These are phyloP conservation scores for Brachyptera risi DNA, from an alignment of 2,888 invertebrate species.

Conservation along the genomic window DNA sequence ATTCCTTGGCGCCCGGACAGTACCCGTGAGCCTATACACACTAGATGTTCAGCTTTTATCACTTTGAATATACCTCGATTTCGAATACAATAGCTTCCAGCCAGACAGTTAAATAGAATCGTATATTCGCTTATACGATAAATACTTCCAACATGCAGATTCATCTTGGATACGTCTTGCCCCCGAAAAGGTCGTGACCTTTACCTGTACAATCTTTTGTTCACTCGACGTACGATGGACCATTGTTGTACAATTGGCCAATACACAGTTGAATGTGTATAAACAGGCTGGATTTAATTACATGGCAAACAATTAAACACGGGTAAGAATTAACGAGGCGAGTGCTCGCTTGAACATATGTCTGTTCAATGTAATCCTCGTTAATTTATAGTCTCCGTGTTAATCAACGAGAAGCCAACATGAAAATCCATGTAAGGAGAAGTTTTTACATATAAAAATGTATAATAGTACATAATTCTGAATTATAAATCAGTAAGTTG, in stretches of 20 bases:
- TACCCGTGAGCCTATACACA: too few relatives aligned
- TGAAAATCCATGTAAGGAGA: conserved; percentile 13
- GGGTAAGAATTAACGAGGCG: conserved; percentile 17
- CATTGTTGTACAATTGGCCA: not conserved
- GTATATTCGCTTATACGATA: not conserved
- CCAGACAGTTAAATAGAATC: not conserved
- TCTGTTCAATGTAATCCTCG: not conserved
- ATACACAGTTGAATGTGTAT: not conserved
- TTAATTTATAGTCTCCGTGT: conserved; percentile 8
- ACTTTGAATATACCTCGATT: conserved; percentile 9
- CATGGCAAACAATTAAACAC: conserved; percentile 17
- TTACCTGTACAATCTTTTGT: not conserved
- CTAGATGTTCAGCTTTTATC: conserved; percentile 17
- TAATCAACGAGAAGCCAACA: conserved; percentile 18
- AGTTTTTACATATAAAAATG: conserved; percentile 11
- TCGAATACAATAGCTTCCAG: conserved; percentile 27
- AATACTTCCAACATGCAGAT: conserved; percentile 21
- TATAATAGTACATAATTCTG: conserved; percentile 4
- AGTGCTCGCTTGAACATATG: too few relatives aligned
- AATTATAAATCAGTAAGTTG: conserved; percentile 5
- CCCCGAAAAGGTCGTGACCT: conserved; percentile 20
- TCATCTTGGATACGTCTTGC: conserved; percentile 24
- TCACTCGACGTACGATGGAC: not conserved
- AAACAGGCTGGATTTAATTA: conserved; percentile 1
- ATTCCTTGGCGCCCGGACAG: conserved; percentile 20